These are phyloP conservation scores for Cygnus olor DNA, from an alignment of 2,797 vertebrate genomes.

Conservation along the genomic window DNA sequence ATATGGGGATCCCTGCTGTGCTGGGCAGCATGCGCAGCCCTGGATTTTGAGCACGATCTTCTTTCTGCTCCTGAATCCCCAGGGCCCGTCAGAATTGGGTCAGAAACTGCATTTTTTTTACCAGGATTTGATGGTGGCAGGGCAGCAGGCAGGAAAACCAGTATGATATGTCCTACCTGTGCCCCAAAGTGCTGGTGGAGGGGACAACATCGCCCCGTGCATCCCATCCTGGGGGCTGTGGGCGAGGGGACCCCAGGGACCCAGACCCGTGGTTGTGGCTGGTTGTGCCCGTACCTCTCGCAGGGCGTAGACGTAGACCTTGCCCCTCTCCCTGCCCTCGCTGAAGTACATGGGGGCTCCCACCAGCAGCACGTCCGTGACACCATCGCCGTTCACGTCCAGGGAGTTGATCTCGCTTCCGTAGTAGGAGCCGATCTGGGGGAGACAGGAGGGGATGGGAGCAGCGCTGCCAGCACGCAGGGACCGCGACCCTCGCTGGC, in stretches of 20 bases:
- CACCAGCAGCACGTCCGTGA: constrained; percentile 92
- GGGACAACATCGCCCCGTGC: too few species aligned
- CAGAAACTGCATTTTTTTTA: neutral
- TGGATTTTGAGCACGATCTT: rapidly evolving
- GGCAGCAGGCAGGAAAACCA: neutral
- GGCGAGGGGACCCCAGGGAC: neutral
- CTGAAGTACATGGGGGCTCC: constrained; percentile 98
- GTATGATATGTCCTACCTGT: neutral
- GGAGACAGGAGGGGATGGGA: neutral
- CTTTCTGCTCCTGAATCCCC: rapidly evolving
- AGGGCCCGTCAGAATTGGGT: neutral
- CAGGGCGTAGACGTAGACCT: constrained; percentile 90
- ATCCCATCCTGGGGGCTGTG: too few species aligned
- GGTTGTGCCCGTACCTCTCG: constrained; percentile 68
- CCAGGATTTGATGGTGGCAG: neutral
- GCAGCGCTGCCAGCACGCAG: rapidly evolving
- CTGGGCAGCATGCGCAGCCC: rapidly evolving
- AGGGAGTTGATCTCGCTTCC: constrained; percentile 93
- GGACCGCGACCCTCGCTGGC: too few species aligned
- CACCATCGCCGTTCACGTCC: constrained; percentile 87
- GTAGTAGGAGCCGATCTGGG: constrained; percentile 97
- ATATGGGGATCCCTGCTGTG: rapidly evolving
- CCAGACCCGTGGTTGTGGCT: rapidly evolving
- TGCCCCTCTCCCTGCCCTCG: constrained; percentile 90
- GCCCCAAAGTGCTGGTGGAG: neutral